Percentiles rank a stretch among this genome's conserved stretches.
Conservation (phyloP, 2,113 vertebrate species). For the Suricata suricatta region DNA sequence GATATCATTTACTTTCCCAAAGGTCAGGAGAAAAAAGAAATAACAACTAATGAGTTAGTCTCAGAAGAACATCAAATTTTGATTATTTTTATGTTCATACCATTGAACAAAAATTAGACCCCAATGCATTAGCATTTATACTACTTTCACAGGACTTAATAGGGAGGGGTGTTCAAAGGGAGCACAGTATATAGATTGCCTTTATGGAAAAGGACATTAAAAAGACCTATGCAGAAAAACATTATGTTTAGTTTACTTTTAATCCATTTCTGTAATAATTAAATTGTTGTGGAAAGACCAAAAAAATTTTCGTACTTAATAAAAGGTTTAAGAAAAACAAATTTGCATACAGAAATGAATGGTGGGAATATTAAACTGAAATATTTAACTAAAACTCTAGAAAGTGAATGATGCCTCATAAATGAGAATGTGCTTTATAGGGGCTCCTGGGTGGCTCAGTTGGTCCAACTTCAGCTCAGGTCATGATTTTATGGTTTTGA, state of each 20-base stretch:
- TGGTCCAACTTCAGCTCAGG: no score
- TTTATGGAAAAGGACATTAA: not conserved
- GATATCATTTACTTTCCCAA: slow-evolving; percentile 45
- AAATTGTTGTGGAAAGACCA: not conserved
- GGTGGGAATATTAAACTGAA: not conserved
- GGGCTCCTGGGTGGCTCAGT: no score
- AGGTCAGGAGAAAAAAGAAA: slow-evolving; percentile 31
- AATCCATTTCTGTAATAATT: not conserved
- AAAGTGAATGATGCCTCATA: not conserved
- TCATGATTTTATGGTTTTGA: no score
- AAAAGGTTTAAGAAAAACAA: not conserved
- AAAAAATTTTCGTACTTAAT: not conserved
- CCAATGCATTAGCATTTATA: slow-evolving; percentile 16
- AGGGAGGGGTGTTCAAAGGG: not conserved
- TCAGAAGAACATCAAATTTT: not conserved
- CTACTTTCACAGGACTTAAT: not conserved
- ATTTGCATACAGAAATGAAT: not conserved
- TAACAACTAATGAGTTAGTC: slow-evolving; percentile 6
- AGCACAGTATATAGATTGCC: not conserved
- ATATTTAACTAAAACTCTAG: not conserved
- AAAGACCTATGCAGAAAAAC: not conserved
- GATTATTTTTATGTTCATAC: not conserved
- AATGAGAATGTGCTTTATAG: not conserved
- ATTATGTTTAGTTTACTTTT: not conserved
- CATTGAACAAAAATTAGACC: not conserved